Conservation (phyloP, 1,140 invertebrate genomes). For the Drosophila murphyi region DNA sequence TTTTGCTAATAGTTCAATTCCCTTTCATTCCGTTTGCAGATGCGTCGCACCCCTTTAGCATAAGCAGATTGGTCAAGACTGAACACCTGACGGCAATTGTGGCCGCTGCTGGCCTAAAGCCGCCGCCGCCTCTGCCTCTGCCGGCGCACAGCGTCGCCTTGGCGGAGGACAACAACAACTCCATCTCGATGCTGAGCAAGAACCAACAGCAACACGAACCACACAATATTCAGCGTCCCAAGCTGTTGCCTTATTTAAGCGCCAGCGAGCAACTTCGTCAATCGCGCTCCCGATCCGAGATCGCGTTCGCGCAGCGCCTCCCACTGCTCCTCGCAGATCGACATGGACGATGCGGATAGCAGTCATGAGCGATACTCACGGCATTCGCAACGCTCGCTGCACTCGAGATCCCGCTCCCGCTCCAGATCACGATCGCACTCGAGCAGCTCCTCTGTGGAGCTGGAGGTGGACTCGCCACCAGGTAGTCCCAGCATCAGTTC, state of each 20-base stretch:
- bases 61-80: slow-evolving; percentile 87
- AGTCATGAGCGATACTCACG: slow-evolving; percentile 48
- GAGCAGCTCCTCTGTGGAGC: slow-evolving; percentile 88
- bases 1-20: slow-evolving; percentile 46
- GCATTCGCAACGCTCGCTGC: slow-evolving; percentile 66
- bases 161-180: slow-evolving; percentile 80
- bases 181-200: slow-evolving; percentile 80
- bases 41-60: slow-evolving; percentile 89
- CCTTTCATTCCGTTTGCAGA: slow-evolving; percentile 85
- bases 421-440: slow-evolving; percentile 84
- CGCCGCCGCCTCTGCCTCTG: slow-evolving; percentile 60
- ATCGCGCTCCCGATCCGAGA: slow-evolving; percentile 79
- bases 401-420: slow-evolving; percentile 66
- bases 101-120: slow-evolving; percentile 56
- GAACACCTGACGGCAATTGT: slow-evolving; percentile 86
- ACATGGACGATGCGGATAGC: slow-evolving; percentile 76
- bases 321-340: slow-evolving; percentile 85
- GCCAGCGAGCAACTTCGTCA: slow-evolving; percentile 72
- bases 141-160: slow-evolving; percentile 60
- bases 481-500: slow-evolving; percentile 82
- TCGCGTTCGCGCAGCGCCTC: slow-evolving; percentile 85
- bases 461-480: slow-evolving; percentile 89
- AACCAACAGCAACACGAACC: slow-evolving; percentile 66
- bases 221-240: slow-evolving; percentile 40
- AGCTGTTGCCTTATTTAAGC: slow-evolving; percentile 55